Evolutionary conservation across 2,797 vertebrate genomes (phyloP), one percentile per base, ranked within the genome.

Genomic region (Mus spretus): DNA sequence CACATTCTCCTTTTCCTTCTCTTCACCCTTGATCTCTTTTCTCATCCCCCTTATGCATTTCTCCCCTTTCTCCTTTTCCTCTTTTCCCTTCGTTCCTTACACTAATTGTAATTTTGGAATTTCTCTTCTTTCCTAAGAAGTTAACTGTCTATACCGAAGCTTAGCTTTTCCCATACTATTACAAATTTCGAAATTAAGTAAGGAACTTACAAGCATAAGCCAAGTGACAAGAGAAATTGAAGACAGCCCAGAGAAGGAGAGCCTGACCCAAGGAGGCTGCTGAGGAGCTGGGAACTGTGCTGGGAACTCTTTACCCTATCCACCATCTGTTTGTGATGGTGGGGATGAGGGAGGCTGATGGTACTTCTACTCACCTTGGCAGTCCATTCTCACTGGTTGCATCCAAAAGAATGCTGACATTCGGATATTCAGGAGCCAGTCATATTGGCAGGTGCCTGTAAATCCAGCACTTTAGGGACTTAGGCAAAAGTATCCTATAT

Each of bases 171-270:
- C 44, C 80, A 77, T 14, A 87, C 9, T 80, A 63, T 31, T 9
- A 24, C 44, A 90, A 22, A 78, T 55, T 83, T 61, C 65, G 93
- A 63, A 90, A 88, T 77, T 93, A 88, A 63, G 13, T 75, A 90
- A 80, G 82, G 55, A 87, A 88, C 82, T 93, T 85, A 28, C 22
- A 93, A 93, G 72, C 34, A 22, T 47, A 95, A 91, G 8, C 74
- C 84, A 81, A 86, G 70, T 37, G 80, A 65, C 84, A 70, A 72
- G 77, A 90, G 50, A 53, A 93, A 82, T 34, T 86, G 82, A 82
- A 55, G 59, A 28, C 44, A 75, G 10, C 53, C 7, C n/a, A 50
- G 53, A 24, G 31, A 85, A 67, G 37, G 20, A 75, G 0, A 72
- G 24, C 4, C 79, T 78, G 72, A 3, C 47, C 67, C 15, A 26